Conservation (phyloP, 2,797 vertebrate genomes). For the Petrocephalus sullivani region DNA sequence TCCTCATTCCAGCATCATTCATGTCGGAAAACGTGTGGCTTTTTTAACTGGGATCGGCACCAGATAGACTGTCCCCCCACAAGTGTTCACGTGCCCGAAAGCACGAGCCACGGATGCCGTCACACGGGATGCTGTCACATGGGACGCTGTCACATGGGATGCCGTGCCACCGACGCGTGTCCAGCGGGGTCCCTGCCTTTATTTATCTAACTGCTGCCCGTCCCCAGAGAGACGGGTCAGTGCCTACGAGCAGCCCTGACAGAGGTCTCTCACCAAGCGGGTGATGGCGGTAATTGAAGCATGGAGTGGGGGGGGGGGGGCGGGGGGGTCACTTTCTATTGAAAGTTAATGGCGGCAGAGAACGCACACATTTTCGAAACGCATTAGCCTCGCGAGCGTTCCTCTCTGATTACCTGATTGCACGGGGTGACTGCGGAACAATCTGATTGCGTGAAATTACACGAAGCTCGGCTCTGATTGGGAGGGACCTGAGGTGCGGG, state of each 20-base stretch:
- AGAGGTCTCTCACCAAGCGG: slow-evolving; percentile 60
- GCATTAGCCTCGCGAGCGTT: slow-evolving; percentile 78
- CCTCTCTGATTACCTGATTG: slow-evolving; percentile 82
- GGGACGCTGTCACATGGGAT: background rate
- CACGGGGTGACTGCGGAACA: slow-evolving; percentile 78
- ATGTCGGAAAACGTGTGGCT: background rate
- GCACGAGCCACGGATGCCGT: background rate
- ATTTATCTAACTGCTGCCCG: background rate
- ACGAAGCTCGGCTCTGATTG: slow-evolving; percentile 79
- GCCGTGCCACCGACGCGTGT: background rate
- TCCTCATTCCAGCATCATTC: background rate
- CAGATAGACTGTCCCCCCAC: background rate
- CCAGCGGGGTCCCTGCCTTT: background rate
- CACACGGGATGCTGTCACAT: too few relatives aligned
- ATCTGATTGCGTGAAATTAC: slow-evolving; percentile 82
- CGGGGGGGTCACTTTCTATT: slow-evolving; percentile 60
- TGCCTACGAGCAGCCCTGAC: slow-evolving; percentile 43
- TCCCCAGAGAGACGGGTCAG: background rate
- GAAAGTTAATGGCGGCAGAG: slow-evolving; percentile 73
- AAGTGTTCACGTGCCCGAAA: background rate
- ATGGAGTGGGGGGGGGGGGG: slow-evolving; percentile 48
- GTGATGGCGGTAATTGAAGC: slow-evolving; percentile 42
- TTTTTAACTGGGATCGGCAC: background rate
- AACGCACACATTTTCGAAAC: slow-evolving; percentile 76
- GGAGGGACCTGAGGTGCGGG: slow-evolving; percentile 66